Evolutionary conservation across 2,113 vertebrate genomes (phyloP).

Genomic region (Cnemophilus loriae): DNA sequence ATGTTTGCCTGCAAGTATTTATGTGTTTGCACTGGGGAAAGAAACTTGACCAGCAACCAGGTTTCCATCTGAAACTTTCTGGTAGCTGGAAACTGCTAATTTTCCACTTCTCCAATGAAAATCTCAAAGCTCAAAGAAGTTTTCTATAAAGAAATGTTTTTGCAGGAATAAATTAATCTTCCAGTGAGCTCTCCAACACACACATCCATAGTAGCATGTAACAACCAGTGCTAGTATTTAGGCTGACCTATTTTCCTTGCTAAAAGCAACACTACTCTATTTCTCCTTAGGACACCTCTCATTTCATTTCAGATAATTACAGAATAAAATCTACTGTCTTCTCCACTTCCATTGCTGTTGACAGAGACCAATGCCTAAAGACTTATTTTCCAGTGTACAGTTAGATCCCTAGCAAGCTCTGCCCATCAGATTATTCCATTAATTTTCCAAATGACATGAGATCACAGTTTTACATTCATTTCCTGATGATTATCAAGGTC

Average conservation of each 20-base stretch:
- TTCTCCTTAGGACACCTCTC: background rate
- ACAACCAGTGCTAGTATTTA: background rate
- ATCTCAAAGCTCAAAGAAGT: background rate
- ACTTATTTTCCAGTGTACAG: background rate
- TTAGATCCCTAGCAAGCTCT: background rate
- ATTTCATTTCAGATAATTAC: background rate
- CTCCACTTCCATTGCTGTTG: background rate
- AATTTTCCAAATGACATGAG: constrained; percentile 19
- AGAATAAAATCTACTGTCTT: background rate
- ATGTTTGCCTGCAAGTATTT: background rate
- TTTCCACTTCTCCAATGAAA: background rate
- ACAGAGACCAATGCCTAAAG: background rate
- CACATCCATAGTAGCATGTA: background rate
- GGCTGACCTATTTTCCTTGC: background rate
- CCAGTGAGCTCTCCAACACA: background rate
- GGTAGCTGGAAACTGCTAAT: background rate
- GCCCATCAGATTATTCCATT: constrained; percentile 18
- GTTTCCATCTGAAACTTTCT: background rate
- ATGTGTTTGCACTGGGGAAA: background rate
- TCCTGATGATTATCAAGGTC: constrained; percentile 6
- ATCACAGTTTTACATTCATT: constrained; percentile 7
- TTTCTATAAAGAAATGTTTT: background rate
- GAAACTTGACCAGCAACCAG: background rate
- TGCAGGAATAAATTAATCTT: background rate
- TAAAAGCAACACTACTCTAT: background rate